Evolutionary conservation across 2,888 invertebrate genomes (phyloP), one percentile per base, ranked within the genome.

Genomic region (Pseudococcus viburni): DNA sequence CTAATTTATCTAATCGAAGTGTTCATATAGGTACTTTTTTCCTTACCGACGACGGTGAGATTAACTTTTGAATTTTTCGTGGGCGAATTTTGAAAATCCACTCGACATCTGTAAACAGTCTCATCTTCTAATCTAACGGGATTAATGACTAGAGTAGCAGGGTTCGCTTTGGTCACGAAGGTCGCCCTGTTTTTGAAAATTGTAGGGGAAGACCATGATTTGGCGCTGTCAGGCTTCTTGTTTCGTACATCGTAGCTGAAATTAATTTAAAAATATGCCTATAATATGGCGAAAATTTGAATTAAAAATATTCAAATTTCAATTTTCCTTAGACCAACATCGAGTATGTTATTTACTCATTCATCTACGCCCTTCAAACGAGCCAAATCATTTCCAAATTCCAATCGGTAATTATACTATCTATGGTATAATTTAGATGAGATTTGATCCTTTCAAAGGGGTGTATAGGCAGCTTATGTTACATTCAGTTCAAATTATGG

Each of bases 201-300:
- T 55, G 91, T 90, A 22, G 93, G 93, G 85, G 94, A 93, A 84
- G 94, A 94, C 94, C 94, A 94, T 84, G 93, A 92, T 90, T 92
- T 93, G 42, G 94, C 94, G 89, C 93, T 92, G 90, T 92, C 92
- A 91, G 93, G 93, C 46, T 93, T 92, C n/a, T 84, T 88, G 22
- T 93, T 93, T 88, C 94, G 92, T 42, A 93, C 93, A 91, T 94
- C 94, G 91, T 94, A 94, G 91, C 94, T 94, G 92, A 33, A 73
- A 73, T 17, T 33, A 73, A 86, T 93, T 92, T 80, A 90, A 90
- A 90, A 51, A 59, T 17, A 91, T 8, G 42, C 42, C 5, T 8
- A 42, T 33, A 33, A 33, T 3, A 33, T 33, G 26, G 26, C 26
- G 26, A 33, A 33, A 33, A 33, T 33, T 33, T 33, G 1, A 33